Evolutionary conservation across 2,113 vertebrate genomes (phyloP).

Genomic region (Colaptes auratus): DNA sequence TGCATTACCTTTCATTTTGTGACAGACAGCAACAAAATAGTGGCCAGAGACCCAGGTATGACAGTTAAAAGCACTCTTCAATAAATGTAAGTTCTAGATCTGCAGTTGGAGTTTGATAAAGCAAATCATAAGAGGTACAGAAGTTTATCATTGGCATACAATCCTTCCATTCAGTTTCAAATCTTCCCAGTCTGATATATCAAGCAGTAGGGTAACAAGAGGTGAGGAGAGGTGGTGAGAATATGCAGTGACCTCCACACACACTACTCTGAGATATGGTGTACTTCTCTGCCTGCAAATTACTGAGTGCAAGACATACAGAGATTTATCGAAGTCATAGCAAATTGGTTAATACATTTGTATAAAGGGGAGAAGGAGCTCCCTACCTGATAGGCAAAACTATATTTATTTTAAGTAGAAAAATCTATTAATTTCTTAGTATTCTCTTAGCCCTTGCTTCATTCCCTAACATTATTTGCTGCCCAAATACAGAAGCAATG

Average conservation of each 20-base stretch:
- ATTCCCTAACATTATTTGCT: neutral
- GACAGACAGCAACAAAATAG: neutral
- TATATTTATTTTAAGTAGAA: conserved; percentile 41
- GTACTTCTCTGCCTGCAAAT: neutral
- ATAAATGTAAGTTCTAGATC: neutral
- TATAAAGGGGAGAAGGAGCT: neutral
- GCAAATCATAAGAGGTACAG: neutral
- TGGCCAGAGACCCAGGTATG: neutral
- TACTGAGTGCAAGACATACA: neutral
- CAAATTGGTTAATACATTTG: neutral
- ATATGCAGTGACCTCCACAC: neutral
- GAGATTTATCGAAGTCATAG: neutral
- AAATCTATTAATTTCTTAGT: conserved; percentile 25
- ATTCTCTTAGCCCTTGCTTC: neutral
- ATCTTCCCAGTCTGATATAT: neutral
- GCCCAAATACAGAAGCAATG: neutral
- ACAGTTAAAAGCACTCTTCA: neutral
- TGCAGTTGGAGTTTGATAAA: neutral
- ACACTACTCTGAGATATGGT: neutral
- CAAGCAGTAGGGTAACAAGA: neutral
- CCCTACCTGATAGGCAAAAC: conserved; percentile 6
- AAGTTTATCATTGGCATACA: neutral
- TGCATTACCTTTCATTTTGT: neutral
- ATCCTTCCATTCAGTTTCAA: neutral
- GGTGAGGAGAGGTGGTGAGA: neutral